These are phyloP conservation scores for Anthophora plumipes DNA, from an alignment of 2,888 invertebrate genomes.

Conservation along the genomic window DNA sequence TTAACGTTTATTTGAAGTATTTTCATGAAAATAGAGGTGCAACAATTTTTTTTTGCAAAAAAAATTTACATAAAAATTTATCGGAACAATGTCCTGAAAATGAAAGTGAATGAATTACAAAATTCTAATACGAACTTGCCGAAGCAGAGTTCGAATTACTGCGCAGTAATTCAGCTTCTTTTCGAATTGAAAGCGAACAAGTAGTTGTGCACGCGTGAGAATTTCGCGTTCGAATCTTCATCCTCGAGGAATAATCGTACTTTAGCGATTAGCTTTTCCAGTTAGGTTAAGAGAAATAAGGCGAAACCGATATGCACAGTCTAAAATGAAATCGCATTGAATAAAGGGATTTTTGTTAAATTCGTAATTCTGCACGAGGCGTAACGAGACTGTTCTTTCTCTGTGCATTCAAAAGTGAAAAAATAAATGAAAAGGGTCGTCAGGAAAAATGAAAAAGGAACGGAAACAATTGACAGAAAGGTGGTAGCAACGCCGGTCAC, in stretches of 20 bases:
- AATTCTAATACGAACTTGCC: not conserved
- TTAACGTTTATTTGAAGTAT: not conserved
- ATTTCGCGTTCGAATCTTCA: constrained; percentile 15
- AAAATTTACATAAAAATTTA: not conserved
- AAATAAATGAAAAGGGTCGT: constrained; percentile 2
- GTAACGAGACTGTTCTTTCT: not conserved
- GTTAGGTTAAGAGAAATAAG: constrained; percentile 70
- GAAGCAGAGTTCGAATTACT: constrained; percentile 5
- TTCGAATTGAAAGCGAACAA: not conserved
- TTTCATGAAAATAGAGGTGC: not conserved
- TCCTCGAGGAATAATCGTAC: constrained; percentile 3
- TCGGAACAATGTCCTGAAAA: constrained; percentile 3
- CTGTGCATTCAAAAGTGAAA: not conserved
- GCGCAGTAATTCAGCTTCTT: constrained; percentile 5
- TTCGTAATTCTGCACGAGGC: not conserved
- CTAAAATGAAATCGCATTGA: not conserved
- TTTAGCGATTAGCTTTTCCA: constrained; percentile 12
- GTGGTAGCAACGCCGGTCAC: constrained; percentile 62
- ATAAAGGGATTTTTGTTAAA: not conserved
- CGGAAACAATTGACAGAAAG: constrained; percentile 54
- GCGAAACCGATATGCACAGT: constrained; percentile 9
- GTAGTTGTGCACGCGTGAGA: not conserved
- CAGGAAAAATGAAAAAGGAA: constrained; percentile 36
- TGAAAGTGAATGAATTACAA: not conserved
- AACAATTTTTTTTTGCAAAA: not conserved